A percentile compares a stretch with the other conserved stretches of the same genome.
phyloP scores from a whole-genome alignment of 2,113 vertebrate genomes.

The Isichthys henryi region DNA sequence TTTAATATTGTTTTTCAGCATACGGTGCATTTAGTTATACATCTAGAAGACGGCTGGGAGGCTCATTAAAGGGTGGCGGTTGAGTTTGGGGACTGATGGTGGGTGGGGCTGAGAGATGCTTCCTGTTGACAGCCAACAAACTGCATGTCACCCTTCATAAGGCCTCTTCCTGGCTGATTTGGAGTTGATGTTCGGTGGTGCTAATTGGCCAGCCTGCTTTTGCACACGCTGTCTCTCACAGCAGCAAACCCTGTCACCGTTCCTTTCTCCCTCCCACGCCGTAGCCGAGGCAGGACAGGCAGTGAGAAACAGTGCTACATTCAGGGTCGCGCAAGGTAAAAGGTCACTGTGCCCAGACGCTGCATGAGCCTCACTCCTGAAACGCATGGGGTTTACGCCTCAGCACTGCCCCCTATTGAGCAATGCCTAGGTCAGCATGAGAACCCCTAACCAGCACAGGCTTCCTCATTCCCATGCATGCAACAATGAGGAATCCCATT shows the following conservation, averaged over 20 bases:
- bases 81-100: neutral
- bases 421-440: conserved; percentile 31
- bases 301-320: conserved; percentile 65
- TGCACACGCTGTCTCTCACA: neutral
- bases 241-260: neutral
- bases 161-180: neutral
- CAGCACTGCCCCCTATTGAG: neutral
- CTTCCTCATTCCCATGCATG: conserved; percentile 25
- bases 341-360: conserved; percentile 23
- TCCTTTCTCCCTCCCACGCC: conserved; percentile 53
- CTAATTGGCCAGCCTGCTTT: neutral
- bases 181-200: neutral
- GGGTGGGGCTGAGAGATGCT: neutral
- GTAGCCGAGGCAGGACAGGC: conserved; percentile 72
- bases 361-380: neutral
- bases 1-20: neutral
- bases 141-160: neutral
- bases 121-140: neutral
- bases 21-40: neutral
- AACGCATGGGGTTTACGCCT: conserved; percentile 6
- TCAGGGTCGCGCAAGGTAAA: conserved; percentile 73
- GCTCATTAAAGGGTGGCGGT: neutral
- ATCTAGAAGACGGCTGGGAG: neutral
- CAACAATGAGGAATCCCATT: neutral
- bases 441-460: neutral